Base-by-base conservation (phyloP, 2,888 invertebrate species). In the Caenorhabditis wallacei region DNA sequence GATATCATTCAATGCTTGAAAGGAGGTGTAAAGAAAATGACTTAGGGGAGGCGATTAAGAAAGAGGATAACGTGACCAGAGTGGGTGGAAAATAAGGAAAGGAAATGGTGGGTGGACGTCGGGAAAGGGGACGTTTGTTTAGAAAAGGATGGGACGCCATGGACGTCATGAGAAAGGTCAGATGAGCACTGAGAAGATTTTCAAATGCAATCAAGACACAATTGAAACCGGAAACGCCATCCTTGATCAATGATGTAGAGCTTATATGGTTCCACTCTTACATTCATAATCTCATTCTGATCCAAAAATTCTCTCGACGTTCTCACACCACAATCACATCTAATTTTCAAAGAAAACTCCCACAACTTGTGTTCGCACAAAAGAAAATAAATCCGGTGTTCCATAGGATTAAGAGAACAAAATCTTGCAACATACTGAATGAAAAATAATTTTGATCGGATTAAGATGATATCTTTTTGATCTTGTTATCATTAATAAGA, bases 61-160 rank as follows among this genome's bases (percentile, higher is more conserved):
- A 59, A 72, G 48, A 74, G 69, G 53, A 53, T 68, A 51, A 68
- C 68, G 63, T 40, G 51, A 61, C 51, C 30, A 51, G 51, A 70
- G 69, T 61, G 70, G 57, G 71, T 24, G 80, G 66, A 59, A 59
- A 59, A 66, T 53, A 53, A 40, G 40, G 37, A 51, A 70, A 48
- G 69, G 78, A 78, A 64, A 70, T 61, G 70, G 79, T 59, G 79
- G 70, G 79, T 63, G 79, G 78, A 64, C 43, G 69, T 24, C 43
- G 57, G n/a, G n/a, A n/a, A n/a, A n/a, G n/a, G n/a, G 59, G 70
- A 75, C 64, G 66, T 75, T 75, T 75, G 75, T 75, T 76, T 76
- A 43, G 59, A 59, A 69, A 54, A 69, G 56, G 74, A 72, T 51
- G 72, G 72, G 59, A n/a, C n/a, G n/a, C n/a, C n/a, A n/a, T 51